Percentiles rank a stretch among this genome's conserved stretches.
These are phyloP conservation scores for Ochropleura plecta DNA, from an alignment of 2,888 invertebrate species.

Conservation along the genomic window DNA sequence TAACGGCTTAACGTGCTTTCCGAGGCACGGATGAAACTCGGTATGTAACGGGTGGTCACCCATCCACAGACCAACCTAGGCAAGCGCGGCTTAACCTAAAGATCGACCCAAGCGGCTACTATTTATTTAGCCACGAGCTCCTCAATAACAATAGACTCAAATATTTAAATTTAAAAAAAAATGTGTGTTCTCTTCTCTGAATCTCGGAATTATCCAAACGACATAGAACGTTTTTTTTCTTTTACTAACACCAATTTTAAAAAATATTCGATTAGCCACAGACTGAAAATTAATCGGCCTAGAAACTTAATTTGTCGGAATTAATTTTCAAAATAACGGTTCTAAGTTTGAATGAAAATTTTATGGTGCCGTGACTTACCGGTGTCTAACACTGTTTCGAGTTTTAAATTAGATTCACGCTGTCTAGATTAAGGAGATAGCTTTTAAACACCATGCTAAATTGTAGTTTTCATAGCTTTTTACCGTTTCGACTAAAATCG, in stretches of 20 bases:
- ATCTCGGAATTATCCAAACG: no score
- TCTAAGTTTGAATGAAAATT: slow-evolving; percentile 28
- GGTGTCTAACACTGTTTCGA: slow-evolving; percentile 39
- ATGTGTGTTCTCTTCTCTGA: no score
- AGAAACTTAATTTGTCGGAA: slow-evolving; percentile 32
- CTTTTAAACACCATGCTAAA: slow-evolving; percentile 47
- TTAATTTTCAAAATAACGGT: slow-evolving; percentile 42
- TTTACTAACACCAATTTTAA: neutral
- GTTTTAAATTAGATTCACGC: slow-evolving; percentile 53
- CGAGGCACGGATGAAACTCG: no score
- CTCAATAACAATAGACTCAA: no score
- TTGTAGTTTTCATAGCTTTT: slow-evolving; percentile 11
- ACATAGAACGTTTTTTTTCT: neutral
- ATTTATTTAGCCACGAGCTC: no score
- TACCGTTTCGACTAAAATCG: slow-evolving; percentile 21
- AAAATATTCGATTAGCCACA: slow-evolving; percentile 27
- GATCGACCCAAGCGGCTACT: no score
- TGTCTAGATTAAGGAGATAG: slow-evolving; percentile 59
- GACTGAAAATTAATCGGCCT: slow-evolving; percentile 19
- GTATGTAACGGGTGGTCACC: no score
- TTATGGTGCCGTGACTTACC: slow-evolving; percentile 50
- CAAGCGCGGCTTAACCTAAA: no score
- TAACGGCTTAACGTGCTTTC: no score
- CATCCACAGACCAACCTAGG: no score
- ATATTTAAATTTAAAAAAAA: no score